Percentiles rank a stretch among this genome's conserved stretches.
Conservation (phyloP, 1,140 invertebrate species). For the Lepidostoma basale region DNA sequence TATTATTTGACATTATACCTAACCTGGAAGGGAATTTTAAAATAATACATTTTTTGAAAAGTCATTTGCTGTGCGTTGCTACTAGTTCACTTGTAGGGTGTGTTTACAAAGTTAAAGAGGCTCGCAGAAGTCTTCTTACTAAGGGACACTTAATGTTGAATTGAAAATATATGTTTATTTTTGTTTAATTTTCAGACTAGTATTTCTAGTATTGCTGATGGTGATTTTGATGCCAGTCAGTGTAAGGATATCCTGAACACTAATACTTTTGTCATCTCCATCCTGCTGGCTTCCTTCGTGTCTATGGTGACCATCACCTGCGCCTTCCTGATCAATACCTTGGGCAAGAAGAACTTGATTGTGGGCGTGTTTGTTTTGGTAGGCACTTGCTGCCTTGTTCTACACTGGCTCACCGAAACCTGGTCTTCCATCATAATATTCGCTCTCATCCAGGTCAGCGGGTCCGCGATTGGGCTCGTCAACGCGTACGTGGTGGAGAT, state of each 20-base stretch:
- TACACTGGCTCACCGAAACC: slow-evolving; percentile 50
- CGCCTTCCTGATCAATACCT: slow-evolving; percentile 49
- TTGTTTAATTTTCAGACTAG: no score
- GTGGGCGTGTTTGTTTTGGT: slow-evolving; percentile 38
- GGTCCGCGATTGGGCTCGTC: slow-evolving; percentile 54
- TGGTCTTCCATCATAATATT: slow-evolving; percentile 51
- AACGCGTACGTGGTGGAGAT: slow-evolving; percentile 57
- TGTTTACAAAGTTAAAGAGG: no score
- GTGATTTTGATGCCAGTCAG: slow-evolving; percentile 4
- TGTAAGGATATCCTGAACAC: slow-evolving; percentile 51
- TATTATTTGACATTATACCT: no score
- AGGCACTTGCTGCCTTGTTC: slow-evolving; percentile 47
- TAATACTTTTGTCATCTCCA: slow-evolving; percentile 52
- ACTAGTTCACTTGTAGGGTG: no score
- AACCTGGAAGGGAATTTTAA: no score
- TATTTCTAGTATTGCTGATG: no score
- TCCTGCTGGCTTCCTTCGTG: slow-evolving; percentile 50
- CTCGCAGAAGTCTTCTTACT: no score
- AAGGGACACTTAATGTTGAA: no score
- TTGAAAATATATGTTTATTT: no score
- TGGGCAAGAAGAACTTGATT: slow-evolving; percentile 51
- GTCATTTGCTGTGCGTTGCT: no score
- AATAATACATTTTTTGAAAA: no score
- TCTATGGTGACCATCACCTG: slow-evolving; percentile 47
- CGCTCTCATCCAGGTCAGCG: slow-evolving; percentile 51